Conservation (phyloP, 2,888 invertebrate genomes). For the Nebria brevicollis region DNA sequence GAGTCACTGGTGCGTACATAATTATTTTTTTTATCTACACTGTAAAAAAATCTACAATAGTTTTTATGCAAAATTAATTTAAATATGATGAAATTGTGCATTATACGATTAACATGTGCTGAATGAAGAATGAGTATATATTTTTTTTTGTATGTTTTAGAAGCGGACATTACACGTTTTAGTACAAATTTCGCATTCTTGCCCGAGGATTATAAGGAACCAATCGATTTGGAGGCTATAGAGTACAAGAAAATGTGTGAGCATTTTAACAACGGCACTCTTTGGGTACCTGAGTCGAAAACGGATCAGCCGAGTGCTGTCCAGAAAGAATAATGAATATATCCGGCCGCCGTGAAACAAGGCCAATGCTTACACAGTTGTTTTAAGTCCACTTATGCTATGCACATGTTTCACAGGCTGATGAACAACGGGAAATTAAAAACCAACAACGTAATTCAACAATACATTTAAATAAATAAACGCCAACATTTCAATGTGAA, state of each 20-base stretch:
- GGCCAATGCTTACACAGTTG: conserved; percentile 18
- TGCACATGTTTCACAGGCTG: conserved; percentile 41
- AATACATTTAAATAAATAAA: conserved; percentile 4
- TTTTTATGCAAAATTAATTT: no score
- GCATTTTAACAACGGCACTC: conserved; percentile 19
- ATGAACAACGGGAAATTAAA: conserved; percentile 29
- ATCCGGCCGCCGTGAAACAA: conserved; percentile 31
- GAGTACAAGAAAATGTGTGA: conserved; percentile 16
- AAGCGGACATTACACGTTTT: conserved; percentile 15
- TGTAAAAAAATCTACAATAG: no score
- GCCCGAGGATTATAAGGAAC: conserved; percentile 2
- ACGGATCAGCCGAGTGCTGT: neutral
- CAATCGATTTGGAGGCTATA: conserved; percentile 8
- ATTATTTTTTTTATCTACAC: neutral
- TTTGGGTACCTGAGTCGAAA: neutral
- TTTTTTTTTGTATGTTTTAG: conserved; percentile 16
- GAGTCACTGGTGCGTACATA: conserved; percentile 20
- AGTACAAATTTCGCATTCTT: conserved; percentile 21
- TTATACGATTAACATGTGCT: neutral
- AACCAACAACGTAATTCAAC: conserved; percentile 5
- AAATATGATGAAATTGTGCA: no score
- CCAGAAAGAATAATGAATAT: conserved; percentile 33
- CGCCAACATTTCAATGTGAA: neutral
- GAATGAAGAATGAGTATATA: neutral
- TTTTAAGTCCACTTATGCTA: conserved; percentile 34